Base-by-base conservation (phyloP, 2,797 vertebrate species). In the Fistularia tabacaria region DNA sequence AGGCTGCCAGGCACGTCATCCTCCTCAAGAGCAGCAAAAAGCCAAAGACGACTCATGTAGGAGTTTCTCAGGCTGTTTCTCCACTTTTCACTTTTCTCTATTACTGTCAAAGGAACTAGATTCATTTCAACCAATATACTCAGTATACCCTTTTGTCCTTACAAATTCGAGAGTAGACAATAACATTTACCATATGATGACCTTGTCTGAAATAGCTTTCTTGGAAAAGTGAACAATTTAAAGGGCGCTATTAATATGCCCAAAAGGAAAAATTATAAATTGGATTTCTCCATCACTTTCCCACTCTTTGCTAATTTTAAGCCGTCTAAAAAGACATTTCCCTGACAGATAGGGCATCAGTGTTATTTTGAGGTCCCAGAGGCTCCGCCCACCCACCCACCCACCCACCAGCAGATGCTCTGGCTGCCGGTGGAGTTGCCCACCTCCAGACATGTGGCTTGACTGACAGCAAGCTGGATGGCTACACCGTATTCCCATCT, bases 371-470 rank as follows among this genome's bases (percentile, higher is more conserved):
- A 49, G 70, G 80, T 74, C 42, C 4, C 39, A 7, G 71, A 75
- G 73, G 70, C 62, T 70, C 57, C 82, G n/a, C 86, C 86, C 84
- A 25, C 25, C 25, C 25, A 25, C 86, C 86, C 84, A 25, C 25
- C 25, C 25, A 25, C 25, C 25, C 25, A 85, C 85, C 82, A 82
- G 77, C 84, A 84, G 83, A 73, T 83, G 64, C 77, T 72, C 75
- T 57, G 67, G 66, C 79, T 77, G 64, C 58, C 42, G 69, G 6
- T 39, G 59, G 61, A 51, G 62, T 56, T 49, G 36, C 65, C 85
- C 85, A 82, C 81, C 80, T 81, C 69, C 84, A 59, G 68, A 80
- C 51, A 64, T 60, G 60, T 68, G 57, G 57, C 11, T 0, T 10
- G 76, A 83, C 55, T 79, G 82, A 78, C 80, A 72, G 76, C 70